A percentile compares a stretch with the other conserved stretches of the same genome.
These are phyloP conservation scores for Eupsilia transversa DNA, from an alignment of 2,888 invertebrate genomes.

Conservation along the genomic window DNA sequence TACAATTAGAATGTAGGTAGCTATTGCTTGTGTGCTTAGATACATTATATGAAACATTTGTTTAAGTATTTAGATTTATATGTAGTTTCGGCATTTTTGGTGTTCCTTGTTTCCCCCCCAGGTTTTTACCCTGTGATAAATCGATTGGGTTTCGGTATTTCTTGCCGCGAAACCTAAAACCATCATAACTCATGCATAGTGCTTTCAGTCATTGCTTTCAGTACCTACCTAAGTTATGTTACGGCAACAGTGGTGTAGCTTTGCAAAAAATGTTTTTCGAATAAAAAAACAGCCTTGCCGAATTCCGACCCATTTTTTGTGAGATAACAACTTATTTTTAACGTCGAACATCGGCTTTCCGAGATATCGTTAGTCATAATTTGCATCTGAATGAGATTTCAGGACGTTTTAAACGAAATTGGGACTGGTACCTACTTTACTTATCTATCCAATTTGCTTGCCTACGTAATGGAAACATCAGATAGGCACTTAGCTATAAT, in stretches of 20 bases:
- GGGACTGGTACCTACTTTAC: conserved; percentile 23
- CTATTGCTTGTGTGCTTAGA: not conserved
- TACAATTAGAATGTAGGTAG: not conserved
- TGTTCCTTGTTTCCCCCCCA: not conserved
- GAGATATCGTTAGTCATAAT: conserved; percentile 42
- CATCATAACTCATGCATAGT: conserved; percentile 1
- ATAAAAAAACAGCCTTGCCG: not conserved
- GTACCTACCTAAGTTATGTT: not conserved
- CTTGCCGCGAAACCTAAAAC: not conserved
- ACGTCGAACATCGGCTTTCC: conserved; percentile 26
- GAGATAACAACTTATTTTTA: conserved; percentile 22
- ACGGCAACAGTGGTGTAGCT: not conserved
- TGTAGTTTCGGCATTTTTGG: not conserved
- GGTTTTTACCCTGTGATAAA: not conserved
- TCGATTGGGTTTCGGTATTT: not conserved
- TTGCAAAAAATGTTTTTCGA: not conserved
- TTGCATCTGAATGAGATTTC: conserved; percentile 37
- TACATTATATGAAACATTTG: too few relatives aligned
- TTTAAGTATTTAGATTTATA: not conserved
- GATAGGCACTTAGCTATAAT: conserved; percentile 34
- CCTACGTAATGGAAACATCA: conserved; percentile 33
- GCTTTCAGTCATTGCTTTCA: not conserved
- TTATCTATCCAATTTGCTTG: conserved; percentile 41
- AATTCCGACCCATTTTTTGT: not conserved
- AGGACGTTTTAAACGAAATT: conserved; percentile 35